phyloP scores from a whole-genome alignment of 37 sponge, comb jelly and placozoan genomes.

The Eunapius fragilis region DNA sequence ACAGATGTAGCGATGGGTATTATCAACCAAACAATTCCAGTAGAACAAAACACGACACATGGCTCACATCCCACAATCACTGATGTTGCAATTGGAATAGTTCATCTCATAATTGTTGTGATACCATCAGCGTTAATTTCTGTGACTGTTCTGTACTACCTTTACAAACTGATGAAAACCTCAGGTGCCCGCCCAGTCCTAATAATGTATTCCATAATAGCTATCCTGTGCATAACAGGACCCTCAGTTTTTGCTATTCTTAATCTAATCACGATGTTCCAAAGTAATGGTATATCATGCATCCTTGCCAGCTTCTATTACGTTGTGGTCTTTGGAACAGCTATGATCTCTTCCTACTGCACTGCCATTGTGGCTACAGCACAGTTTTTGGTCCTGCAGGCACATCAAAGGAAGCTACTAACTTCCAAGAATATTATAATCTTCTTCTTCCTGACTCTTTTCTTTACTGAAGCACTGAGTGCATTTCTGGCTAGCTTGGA shows the following conservation, averaged over 20 bases:
- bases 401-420: background rate
- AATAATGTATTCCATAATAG: background rate
- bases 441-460: background rate
- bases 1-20: background rate
- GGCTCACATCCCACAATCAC: background rate
- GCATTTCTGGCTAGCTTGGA: background rate
- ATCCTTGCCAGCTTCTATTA: background rate
- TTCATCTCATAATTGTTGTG: background rate
- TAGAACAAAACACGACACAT: background rate
- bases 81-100: background rate
- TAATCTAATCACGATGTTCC: background rate
- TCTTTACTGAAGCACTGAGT: background rate
- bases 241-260: background rate
- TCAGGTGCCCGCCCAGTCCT: background rate
- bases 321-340: background rate
- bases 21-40: background rate
- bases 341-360: background rate
- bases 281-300: background rate
- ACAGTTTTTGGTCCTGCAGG: background rate
- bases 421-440: background rate
- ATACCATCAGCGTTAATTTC: background rate
- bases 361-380: background rate
- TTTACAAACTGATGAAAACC: background rate
- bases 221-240: background rate
- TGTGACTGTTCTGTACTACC: background rate